Conservation (phyloP, 2,797 vertebrate species). For the Hoplostethus atlanticus region DNA sequence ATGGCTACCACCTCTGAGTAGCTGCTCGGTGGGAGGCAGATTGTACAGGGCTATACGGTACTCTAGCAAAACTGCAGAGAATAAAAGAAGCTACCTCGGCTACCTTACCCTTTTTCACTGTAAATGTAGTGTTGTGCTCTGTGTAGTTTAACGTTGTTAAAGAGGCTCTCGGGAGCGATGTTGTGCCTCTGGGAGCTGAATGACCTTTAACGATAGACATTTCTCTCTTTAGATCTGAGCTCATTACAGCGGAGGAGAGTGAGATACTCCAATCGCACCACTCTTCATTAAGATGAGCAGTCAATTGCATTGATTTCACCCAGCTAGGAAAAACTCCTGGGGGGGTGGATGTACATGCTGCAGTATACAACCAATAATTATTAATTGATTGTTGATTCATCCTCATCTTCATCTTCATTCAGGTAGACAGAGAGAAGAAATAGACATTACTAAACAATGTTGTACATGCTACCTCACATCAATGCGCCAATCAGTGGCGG, state of each 20-base stretch:
- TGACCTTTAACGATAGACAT: constrained; percentile 28
- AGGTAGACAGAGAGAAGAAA: background rate
- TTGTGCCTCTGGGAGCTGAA: background rate
- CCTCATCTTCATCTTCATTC: background rate
- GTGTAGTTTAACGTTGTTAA: constrained; percentile 3
- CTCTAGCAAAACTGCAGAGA: constrained; percentile 11
- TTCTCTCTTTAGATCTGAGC: constrained; percentile 40
- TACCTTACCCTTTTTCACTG: background rate
- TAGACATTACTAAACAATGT: background rate
- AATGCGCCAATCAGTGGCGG: background rate
- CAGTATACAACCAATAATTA: background rate
- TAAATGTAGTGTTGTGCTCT: background rate
- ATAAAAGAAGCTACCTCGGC: background rate
- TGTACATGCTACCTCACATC: background rate
- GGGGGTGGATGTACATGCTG: constrained; percentile 4
- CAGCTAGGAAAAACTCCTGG: background rate
- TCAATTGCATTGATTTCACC: constrained; percentile 41
- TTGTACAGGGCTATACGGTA: constrained; percentile 1
- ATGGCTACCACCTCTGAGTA: constrained; percentile 48
- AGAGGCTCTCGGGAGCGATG: constrained; percentile 11
- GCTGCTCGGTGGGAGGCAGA: constrained; percentile 4
- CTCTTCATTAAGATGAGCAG: constrained; percentile 26
- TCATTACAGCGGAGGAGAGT: constrained; percentile 33
- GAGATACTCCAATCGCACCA: constrained; percentile 16
- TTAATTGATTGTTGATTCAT: background rate